These are phyloP conservation scores for Tylochromis polylepis DNA, from an alignment of 2,113 vertebrate genomes.

Conservation along the genomic window DNA sequence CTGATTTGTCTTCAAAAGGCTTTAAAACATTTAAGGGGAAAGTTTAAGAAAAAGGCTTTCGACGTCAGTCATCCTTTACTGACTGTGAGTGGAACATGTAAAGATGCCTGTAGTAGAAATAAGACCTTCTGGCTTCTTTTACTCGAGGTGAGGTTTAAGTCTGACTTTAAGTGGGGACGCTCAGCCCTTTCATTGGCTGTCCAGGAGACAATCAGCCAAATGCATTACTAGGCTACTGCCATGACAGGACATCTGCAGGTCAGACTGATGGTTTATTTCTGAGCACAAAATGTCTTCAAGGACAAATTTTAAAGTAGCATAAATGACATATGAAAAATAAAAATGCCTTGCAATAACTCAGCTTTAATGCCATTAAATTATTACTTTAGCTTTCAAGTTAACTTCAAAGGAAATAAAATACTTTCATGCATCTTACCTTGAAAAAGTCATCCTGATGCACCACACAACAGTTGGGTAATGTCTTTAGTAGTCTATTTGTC, in stretches of 20 bases:
- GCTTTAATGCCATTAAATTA: not conserved
- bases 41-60: not conserved
- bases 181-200: conserved; percentile 64
- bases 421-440: conserved; percentile 67
- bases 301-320: conserved; percentile 5
- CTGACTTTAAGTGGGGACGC: conserved; percentile 61
- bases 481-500: conserved; percentile 71
- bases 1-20: not conserved
- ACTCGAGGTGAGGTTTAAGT: not conserved
- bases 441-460: conserved; percentile 82
- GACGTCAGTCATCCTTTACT: not conserved
- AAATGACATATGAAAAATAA: not conserved
- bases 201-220: conserved; percentile 76
- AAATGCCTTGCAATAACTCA: not conserved
- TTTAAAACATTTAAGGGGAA: not conserved
- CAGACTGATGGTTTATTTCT: conserved; percentile 19
- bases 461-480: conserved; percentile 78
- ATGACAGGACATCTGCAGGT: conserved; percentile 65
- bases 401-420: not conserved
- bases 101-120: not conserved
- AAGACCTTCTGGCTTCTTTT: not conserved
- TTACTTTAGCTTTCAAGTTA: not conserved
- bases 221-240: conserved; percentile 64
- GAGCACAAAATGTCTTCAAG: conserved; percentile 1
- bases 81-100: not conserved